Percentiles rank a stretch among this genome's conserved stretches.
Evolutionary conservation across 2,888 invertebrate genomes (phyloP).

Genomic region (Trissoscelio sp.): DNA sequence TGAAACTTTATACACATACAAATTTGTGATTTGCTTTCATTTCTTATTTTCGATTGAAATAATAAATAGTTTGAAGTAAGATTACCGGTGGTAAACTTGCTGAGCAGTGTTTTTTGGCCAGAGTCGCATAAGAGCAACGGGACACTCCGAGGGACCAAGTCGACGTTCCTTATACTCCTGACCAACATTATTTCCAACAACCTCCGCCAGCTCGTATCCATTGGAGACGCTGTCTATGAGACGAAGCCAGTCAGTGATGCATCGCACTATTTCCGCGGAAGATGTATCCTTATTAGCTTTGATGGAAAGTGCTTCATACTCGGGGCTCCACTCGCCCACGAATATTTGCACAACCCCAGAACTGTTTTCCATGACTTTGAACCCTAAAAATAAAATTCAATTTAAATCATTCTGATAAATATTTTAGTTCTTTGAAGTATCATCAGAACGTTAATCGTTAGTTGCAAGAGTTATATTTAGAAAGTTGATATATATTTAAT

Average conservation of each 20-base stretch:
- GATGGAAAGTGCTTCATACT: slow-evolving; percentile 95
- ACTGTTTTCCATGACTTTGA: slow-evolving; percentile 80
- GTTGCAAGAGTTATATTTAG: background rate
- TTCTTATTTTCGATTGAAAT: background rate
- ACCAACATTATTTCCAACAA: slow-evolving; percentile 93
- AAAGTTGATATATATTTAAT: background rate
- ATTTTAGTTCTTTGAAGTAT: no score
- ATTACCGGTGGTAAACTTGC: slow-evolving; percentile 84
- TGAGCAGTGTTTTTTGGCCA: slow-evolving; percentile 89
- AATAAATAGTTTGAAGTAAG: no score
- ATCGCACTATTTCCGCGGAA: slow-evolving; percentile 95
- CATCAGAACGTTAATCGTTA: background rate
- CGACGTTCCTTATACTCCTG: slow-evolving; percentile 96
- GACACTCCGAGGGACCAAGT: slow-evolving; percentile 91
- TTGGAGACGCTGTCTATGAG: slow-evolving; percentile 85
- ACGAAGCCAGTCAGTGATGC: slow-evolving; percentile 89
- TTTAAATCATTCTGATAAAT: background rate
- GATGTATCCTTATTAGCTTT: slow-evolving; percentile 96
- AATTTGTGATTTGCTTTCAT: background rate
- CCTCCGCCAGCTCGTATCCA: slow-evolving; percentile 93
- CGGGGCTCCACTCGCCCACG: slow-evolving; percentile 93
- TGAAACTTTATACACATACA: no score
- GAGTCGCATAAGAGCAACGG: slow-evolving; percentile 92
- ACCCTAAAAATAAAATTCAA: slow-evolving; percentile 70
- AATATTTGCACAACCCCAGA: slow-evolving; percentile 88